A percentile compares a stretch with the other conserved stretches of the same genome.
These are phyloP conservation scores for Phylloscopus whistleri DNA, from an alignment of 2,113 vertebrate genomes.

Conservation along the genomic window DNA sequence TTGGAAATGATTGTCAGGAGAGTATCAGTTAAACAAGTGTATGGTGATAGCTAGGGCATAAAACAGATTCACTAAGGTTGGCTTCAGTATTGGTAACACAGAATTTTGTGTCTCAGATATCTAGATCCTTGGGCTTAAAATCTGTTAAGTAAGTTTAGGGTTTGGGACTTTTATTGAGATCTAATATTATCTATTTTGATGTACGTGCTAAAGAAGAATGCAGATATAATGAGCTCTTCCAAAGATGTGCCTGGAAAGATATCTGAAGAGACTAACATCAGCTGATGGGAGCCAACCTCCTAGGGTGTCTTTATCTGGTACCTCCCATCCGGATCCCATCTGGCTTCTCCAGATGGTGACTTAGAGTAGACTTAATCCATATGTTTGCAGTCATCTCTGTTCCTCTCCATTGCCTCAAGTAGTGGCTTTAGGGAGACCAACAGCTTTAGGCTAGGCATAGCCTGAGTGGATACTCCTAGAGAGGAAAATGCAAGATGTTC, in stretches of 20 bases:
- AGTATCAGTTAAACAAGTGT: background rate
- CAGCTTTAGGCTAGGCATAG: background rate
- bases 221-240: background rate
- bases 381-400: background rate
- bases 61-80: background rate
- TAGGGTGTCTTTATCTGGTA: background rate
- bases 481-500: background rate
- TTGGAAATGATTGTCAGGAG: background rate
- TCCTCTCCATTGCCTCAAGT: background rate
- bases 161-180: background rate
- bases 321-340: background rate
- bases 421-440: background rate
- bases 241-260: background rate
- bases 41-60: background rate
- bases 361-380: background rate
- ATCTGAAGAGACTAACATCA: background rate
- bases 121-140: background rate
- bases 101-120: background rate
- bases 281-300: background rate
- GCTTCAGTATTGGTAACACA: background rate
- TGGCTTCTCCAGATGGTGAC: conserved; percentile 1
- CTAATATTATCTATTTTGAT: background rate
- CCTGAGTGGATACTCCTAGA: background rate
- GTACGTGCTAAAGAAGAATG: background rate
- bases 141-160: background rate